A percentile compares a stretch with the other conserved stretches of the same genome.
phyloP scores from a whole-genome alignment of 2,113 vertebrate species.

The Leucosticte australis region DNA sequence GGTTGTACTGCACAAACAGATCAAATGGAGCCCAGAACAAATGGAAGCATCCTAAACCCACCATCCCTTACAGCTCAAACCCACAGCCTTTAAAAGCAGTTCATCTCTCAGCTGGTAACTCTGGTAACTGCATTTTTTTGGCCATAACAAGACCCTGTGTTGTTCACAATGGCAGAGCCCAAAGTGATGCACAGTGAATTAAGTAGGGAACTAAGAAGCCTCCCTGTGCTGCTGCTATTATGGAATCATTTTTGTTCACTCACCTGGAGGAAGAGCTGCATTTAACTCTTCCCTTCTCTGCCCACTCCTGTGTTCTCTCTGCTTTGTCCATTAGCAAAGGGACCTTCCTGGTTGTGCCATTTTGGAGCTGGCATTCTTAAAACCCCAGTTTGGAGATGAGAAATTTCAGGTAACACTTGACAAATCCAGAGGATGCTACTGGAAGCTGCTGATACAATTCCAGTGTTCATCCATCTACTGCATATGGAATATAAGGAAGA shows the following conservation, averaged over 20 bases:
- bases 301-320: background rate
- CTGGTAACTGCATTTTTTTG: background rate
- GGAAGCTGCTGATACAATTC: background rate
- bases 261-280: background rate
- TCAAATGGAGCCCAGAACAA: background rate
- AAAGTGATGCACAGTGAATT: background rate
- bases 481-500: background rate
- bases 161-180: background rate
- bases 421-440: background rate
- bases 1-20: background rate
- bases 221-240: background rate
- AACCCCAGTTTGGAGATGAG: background rate
- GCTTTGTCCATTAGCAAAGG: background rate
- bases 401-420: background rate
- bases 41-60: background rate
- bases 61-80: background rate
- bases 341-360: background rate
- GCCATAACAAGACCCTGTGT: background rate
- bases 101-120: background rate
- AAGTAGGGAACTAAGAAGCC: background rate
- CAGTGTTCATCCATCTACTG: background rate
- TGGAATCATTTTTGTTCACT: background rate
- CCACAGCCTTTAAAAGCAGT: background rate
- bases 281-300: background rate
- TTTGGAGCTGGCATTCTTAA: background rate